Evolutionary conservation across 2,113 vertebrate genomes (phyloP).

Genomic region (Ovis aries): DNA sequence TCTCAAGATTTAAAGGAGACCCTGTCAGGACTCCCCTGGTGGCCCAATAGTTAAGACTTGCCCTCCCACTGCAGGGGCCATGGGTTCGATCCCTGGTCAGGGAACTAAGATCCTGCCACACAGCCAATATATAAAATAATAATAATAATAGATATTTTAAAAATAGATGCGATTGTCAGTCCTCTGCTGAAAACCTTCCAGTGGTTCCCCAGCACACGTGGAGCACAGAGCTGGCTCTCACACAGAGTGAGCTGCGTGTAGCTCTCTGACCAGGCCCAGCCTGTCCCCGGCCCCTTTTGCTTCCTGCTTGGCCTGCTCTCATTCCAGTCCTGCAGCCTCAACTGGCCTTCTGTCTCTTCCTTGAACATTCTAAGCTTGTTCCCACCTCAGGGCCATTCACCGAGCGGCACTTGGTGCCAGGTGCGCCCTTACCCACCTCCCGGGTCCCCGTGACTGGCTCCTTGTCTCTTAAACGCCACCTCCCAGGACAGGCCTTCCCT

Average conservation of each 20-base stretch:
- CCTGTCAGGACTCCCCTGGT: background rate
- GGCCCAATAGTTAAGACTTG: background rate
- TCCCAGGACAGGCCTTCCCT: background rate
- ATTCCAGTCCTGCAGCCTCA: accelerated
- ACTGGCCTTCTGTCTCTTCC: background rate
- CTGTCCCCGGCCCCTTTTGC: background rate
- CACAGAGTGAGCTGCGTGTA: background rate
- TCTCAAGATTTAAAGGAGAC: background rate
- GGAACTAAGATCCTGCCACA: background rate
- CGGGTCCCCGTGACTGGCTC: background rate
- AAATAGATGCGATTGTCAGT: background rate
- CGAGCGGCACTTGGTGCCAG: background rate
- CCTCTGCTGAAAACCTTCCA: background rate
- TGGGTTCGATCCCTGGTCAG: background rate
- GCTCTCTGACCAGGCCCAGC: background rate
- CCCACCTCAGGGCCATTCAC: background rate
- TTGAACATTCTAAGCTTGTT: background rate
- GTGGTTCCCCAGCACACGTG: background rate
- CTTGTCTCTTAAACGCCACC: background rate
- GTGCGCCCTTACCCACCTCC: background rate
- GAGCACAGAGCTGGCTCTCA: background rate
- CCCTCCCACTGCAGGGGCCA: background rate
- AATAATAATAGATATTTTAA: background rate
- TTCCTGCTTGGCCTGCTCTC: background rate
- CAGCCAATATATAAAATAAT: background rate